A percentile compares a stretch with the other conserved stretches of the same genome.
These are phyloP conservation scores for Crotalus horridus DNA, from an alignment of 2,113 vertebrate genomes.

Conservation along the genomic window DNA sequence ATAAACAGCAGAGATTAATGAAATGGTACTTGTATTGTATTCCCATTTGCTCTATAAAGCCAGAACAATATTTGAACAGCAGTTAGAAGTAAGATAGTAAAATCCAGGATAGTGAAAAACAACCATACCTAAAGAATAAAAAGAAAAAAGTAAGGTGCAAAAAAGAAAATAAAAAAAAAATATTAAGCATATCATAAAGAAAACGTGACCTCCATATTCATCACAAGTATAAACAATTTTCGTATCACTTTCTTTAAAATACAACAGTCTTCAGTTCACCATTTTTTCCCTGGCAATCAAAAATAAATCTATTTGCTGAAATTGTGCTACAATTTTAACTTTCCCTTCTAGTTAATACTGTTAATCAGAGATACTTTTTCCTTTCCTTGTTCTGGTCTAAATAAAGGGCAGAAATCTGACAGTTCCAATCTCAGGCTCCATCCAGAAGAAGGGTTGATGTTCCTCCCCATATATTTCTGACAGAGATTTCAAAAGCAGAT, in stretches of 20 bases:
- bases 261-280: neutral
- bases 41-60: slow-evolving; percentile 18
- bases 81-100: slow-evolving; percentile 32
- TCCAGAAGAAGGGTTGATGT: neutral
- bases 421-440: neutral
- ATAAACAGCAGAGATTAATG: neutral
- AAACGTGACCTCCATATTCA: neutral
- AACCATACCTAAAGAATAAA: neutral
- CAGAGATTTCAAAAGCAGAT: neutral
- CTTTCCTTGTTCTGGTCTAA: neutral
- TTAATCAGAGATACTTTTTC: neutral
- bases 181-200: neutral
- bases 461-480: neutral
- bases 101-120: neutral
- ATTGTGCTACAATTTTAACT: neutral
- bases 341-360: neutral
- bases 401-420: neutral
- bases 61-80: slow-evolving; percentile 25
- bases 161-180: neutral
- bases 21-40: slow-evolving; percentile 20
- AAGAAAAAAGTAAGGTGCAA: neutral
- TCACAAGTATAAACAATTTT: neutral
- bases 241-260: neutral
- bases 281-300: neutral
- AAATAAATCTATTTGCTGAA: neutral